These are phyloP conservation scores for Glaucomys volans DNA, from an alignment of 2,113 vertebrate species.

Conservation along the genomic window DNA sequence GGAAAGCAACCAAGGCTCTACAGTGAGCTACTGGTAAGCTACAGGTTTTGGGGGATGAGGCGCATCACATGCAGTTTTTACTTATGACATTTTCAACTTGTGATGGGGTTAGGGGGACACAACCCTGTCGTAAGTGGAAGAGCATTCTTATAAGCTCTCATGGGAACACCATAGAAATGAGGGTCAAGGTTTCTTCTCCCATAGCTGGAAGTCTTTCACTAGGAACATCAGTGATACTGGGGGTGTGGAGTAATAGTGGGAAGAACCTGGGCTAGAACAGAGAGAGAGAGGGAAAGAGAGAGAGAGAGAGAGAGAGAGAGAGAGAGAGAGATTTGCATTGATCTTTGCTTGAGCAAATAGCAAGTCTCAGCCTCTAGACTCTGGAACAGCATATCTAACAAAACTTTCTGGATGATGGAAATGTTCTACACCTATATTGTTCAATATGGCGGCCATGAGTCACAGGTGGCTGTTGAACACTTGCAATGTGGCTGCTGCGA, in stretches of 20 bases:
- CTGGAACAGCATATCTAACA: neutral
- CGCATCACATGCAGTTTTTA: neutral
- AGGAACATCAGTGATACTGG: neutral
- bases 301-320: neutral
- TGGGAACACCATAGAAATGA: neutral
- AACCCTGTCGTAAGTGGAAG: neutral
- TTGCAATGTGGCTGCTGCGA: neutral
- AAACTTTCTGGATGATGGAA: neutral
- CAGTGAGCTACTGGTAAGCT: neutral
- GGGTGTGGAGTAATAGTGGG: neutral
- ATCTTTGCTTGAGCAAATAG: neutral
- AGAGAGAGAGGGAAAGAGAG: too few species aligned
- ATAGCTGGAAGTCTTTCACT: neutral
- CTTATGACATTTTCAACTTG: neutral
- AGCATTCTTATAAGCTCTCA: accelerated
- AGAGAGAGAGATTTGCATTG: neutral
- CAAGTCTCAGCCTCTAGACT: neutral
- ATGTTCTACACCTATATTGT: neutral
- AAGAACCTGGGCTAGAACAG: neutral
- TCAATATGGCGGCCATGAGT: neutral
- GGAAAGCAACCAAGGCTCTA: neutral
- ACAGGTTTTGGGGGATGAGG: too few species aligned
- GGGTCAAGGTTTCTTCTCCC: neutral
- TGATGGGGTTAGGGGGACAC: neutral
- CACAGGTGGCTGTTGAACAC: neutral